These are phyloP conservation scores for Xylocampa areola DNA, from an alignment of 2,888 invertebrate genomes.

Conservation along the genomic window DNA sequence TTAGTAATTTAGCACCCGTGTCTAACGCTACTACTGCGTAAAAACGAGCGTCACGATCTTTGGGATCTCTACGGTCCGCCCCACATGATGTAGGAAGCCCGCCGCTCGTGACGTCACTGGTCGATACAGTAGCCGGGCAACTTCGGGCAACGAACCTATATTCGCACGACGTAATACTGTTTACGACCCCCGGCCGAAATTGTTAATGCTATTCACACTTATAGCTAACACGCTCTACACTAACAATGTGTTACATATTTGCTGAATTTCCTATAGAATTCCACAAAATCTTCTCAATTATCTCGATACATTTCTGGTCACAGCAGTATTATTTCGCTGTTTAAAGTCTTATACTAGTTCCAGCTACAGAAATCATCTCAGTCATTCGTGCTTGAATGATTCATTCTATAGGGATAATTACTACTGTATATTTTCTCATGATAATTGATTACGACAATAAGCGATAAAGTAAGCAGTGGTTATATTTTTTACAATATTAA, in stretches of 20 bases:
- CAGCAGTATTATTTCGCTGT: too few relatives aligned
- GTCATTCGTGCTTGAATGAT: conserved; percentile 33
- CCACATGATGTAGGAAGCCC: conserved; percentile 30
- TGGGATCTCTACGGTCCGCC: conserved; percentile 36
- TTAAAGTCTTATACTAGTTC: conserved; percentile 9
- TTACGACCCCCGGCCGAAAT: conserved; percentile 56
- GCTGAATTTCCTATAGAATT: too few relatives aligned
- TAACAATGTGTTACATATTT: too few relatives aligned
- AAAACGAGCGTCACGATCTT: conserved; percentile 31
- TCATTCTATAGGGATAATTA: conserved; percentile 38
- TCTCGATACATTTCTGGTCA: too few relatives aligned
- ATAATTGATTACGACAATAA: conserved; percentile 19
- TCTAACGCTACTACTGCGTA: conserved; percentile 24
- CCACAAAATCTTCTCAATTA: too few relatives aligned
- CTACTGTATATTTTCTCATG: conserved; percentile 24
- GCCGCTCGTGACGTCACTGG: conserved; percentile 68
- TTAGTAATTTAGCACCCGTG: conserved; percentile 14
- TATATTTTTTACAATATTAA: conserved; percentile 9
- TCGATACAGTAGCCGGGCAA: conserved; percentile 76
- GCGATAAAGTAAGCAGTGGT: conserved; percentile 9
- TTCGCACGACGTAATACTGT: conserved; percentile 64
- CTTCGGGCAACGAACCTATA: conserved; percentile 73
- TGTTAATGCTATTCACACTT: conserved; percentile 29
- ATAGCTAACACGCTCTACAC: too few relatives aligned
- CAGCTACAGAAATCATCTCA: conserved; percentile 30